Evolutionary conservation across 1,140 invertebrate genomes (phyloP).

Genomic region (Procambarus virginalis): DNA sequence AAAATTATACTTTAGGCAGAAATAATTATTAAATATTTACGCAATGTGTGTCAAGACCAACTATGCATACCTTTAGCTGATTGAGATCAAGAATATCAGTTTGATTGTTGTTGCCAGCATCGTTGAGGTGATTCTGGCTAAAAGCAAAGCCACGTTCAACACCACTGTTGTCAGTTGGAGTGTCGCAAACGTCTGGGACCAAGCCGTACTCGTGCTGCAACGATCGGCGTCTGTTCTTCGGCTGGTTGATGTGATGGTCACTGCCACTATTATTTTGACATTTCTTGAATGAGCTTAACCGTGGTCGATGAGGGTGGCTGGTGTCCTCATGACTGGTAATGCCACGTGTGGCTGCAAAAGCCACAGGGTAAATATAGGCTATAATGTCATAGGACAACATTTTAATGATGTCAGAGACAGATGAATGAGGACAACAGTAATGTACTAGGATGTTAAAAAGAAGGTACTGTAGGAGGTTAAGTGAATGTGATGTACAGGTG

Average conservation of each 20-base stretch:
- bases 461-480: not conserved
- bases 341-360: slow-evolving; percentile 68
- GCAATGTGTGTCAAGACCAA: not conserved
- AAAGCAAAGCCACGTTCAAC: not conserved
- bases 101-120: slow-evolving; percentile 60
- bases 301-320: slow-evolving; percentile 65
- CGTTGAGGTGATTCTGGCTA: not conserved
- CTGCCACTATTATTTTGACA: slow-evolving; percentile 23
- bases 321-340: slow-evolving; percentile 61
- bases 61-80: slow-evolving; percentile 44
- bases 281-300: slow-evolving; percentile 49
- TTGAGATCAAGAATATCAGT: slow-evolving; percentile 56
- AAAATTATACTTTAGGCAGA: not conserved
- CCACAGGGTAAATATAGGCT: slow-evolving; percentile 66
- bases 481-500: not conserved
- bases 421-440: not conserved
- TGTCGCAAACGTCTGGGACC: slow-evolving; percentile 26
- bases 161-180: not conserved
- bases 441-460: not conserved
- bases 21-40: no score
- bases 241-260: slow-evolving; percentile 41
- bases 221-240: slow-evolving; percentile 11
- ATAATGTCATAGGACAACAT: slow-evolving; percentile 70
- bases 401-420: not conserved
- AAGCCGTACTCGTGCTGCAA: slow-evolving; percentile 17